These are phyloP conservation scores for Ambastaia sidthimunki DNA, from an alignment of 2,797 vertebrate species.

Conservation along the genomic window DNA sequence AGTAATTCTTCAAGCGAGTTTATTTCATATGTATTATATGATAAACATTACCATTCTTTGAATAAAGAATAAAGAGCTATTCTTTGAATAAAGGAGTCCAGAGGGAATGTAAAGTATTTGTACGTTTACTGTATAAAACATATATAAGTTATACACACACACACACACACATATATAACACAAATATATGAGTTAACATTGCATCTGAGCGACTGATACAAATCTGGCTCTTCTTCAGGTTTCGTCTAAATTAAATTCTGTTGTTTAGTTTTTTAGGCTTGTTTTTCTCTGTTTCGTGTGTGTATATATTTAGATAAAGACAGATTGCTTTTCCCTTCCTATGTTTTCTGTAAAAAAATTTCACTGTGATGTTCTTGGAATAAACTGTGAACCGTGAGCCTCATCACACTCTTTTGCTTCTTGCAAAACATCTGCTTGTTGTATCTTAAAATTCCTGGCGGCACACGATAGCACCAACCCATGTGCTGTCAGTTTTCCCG, in stretches of 20 bases:
- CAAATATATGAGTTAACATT: neutral
- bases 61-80: no score
- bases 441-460: slow-evolving; percentile 53
- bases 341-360: slow-evolving; percentile 3
- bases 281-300: neutral
- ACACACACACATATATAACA: no score
- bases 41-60: no score
- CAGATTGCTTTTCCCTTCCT: neutral
- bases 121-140: neutral
- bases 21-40: neutral
- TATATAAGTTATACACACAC: no score
- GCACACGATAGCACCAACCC: slow-evolving; percentile 15
- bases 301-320: neutral
- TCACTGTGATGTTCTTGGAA: slow-evolving; percentile 64
- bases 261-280: neutral
- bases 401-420: slow-evolving; percentile 56
- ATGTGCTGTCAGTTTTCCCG: slow-evolving; percentile 34
- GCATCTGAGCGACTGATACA: neutral
- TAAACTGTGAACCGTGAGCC: slow-evolving; percentile 57
- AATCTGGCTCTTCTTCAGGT: neutral
- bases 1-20: neutral
- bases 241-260: slow-evolving; percentile 19
- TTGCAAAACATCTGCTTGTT: slow-evolving; percentile 47
- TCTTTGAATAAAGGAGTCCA: neutral
- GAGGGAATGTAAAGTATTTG: neutral